Conservation (phyloP, 2,113 vertebrate species). For the Heterocephalus glaber region DNA sequence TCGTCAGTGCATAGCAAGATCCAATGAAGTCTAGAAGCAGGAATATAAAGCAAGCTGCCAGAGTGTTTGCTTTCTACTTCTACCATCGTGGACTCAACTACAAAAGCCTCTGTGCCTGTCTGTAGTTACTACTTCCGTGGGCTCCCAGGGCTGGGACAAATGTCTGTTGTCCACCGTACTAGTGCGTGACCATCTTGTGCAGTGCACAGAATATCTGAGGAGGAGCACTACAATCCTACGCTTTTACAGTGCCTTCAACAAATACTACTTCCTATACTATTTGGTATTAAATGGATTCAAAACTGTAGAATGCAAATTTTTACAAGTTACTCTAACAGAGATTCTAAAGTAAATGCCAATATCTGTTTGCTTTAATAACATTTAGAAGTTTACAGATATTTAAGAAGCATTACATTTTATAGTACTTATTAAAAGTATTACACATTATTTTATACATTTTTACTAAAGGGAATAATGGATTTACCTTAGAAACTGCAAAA, state of each 20-base stretch:
- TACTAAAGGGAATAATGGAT: slow-evolving; percentile 3
- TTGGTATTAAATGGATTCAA: neutral
- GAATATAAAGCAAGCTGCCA: neutral
- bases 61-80: neutral
- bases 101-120: neutral
- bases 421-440: neutral
- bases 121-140: neutral
- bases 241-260: neutral
- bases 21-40: neutral
- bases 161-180: neutral
- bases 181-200: neutral
- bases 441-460: neutral
- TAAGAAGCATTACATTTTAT: slow-evolving; percentile 12
- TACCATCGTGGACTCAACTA: neutral
- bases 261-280: neutral
- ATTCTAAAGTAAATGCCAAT: neutral
- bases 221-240: neutral
- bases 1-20: neutral
- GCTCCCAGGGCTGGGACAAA: neutral
- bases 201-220: neutral
- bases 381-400: slow-evolving; percentile 11
- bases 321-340: neutral
- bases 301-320: slow-evolving; percentile 16
- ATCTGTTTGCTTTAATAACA: slow-evolving; percentile 9
- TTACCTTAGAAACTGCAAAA: neutral